Evolutionary conservation across 2,113 vertebrate species (phyloP).

Genomic region (Capra hircus): DNA sequence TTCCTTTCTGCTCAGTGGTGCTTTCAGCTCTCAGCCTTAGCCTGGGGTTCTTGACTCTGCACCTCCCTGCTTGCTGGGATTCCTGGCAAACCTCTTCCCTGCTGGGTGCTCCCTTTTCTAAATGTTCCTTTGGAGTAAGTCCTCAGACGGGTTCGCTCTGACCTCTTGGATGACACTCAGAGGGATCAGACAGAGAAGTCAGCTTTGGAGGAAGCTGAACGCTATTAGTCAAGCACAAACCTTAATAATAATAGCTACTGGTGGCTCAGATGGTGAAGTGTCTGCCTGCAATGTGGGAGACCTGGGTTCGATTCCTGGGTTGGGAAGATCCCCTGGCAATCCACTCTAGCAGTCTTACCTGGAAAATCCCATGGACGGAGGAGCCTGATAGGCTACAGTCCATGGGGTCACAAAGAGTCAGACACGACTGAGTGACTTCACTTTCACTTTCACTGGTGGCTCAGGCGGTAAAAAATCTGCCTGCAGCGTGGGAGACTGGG

Average conservation of each 20-base stretch:
- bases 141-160: fast-evolving
- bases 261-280: not conserved
- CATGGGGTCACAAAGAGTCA: too few relatives aligned
- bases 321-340: not conserved
- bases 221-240: not conserved
- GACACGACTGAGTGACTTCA: too few relatives aligned
- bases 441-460: too few relatives aligned
- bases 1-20: not conserved
- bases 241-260: not conserved
- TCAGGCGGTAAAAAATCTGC: not conserved
- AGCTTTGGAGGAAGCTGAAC: not conserved
- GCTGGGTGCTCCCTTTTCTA: not conserved
- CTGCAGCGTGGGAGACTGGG: fast-evolving
- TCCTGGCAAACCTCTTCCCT: not conserved
- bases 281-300: not conserved
- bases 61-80: not conserved
- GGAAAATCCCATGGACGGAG: not conserved
- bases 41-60: not conserved
- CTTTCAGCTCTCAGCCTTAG: not conserved
- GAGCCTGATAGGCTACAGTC: not conserved
- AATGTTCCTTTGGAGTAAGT: not conserved
- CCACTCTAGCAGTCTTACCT: not conserved
- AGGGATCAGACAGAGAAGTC: too few relatives aligned
- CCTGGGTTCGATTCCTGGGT: not conserved
- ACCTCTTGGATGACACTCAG: not conserved